These are phyloP conservation scores for Ondatra zibethicus DNA, from an alignment of 2,113 vertebrate species.

Conservation along the genomic window DNA sequence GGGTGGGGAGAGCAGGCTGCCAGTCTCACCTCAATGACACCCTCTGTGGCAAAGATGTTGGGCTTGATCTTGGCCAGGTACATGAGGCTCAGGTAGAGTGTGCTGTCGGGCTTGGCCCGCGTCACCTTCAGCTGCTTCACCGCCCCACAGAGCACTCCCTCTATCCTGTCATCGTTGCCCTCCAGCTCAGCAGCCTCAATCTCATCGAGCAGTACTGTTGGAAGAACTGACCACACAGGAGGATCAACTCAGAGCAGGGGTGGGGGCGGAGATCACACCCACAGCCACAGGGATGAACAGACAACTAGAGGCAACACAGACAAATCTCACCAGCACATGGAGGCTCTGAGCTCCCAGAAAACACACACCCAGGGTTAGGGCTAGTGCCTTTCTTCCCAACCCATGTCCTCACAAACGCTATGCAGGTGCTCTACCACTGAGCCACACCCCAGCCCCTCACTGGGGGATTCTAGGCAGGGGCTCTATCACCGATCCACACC, in stretches of 20 bases:
- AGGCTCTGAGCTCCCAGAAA: neutral
- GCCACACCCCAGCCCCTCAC: neutral
- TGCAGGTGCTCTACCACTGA: neutral
- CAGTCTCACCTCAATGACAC: slow-evolving; percentile 95
- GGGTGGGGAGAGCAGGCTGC: too few relatives aligned
- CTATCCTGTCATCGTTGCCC: slow-evolving; percentile 96
- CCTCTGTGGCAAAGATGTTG: slow-evolving; percentile 98
- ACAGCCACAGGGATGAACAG: neutral
- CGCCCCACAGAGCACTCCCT: slow-evolving; percentile 96
- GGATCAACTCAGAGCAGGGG: fast-evolving
- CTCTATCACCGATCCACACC: neutral
- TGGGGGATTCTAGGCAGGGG: neutral
- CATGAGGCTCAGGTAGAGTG: slow-evolving; percentile 97
- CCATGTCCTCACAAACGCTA: neutral
- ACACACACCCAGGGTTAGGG: neutral
- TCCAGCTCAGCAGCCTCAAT: slow-evolving; percentile 96
- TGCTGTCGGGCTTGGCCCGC: slow-evolving; percentile 95
- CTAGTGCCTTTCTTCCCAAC: neutral
- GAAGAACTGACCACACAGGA: slow-evolving; percentile 87
- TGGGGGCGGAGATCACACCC: too few relatives aligned
- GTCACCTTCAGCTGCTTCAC: slow-evolving; percentile 97
- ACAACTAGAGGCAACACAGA: neutral
- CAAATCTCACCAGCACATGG: neutral
- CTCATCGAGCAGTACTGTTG: slow-evolving; percentile 94
- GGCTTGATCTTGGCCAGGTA: slow-evolving; percentile 99